phyloP scores from a whole-genome alignment of 2,113 vertebrate species.

The Otolemur garnettii region DNA sequence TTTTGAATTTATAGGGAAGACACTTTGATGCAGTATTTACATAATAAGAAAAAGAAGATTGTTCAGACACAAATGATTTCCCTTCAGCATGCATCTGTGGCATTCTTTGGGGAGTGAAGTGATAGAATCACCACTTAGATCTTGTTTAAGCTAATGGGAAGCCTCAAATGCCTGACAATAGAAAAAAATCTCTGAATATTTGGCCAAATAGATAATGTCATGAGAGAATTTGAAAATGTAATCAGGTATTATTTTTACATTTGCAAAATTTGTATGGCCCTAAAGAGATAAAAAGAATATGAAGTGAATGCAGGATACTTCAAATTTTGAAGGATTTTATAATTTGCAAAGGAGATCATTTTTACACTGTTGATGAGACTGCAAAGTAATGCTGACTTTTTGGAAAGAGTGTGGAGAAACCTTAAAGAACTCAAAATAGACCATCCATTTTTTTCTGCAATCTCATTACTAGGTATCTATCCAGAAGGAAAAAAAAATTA shows the following conservation, averaged over 20 bases:
- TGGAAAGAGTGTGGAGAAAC: no score
- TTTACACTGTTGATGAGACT: no score
- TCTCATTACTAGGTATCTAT: no score
- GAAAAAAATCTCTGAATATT: slow-evolving; percentile 20
- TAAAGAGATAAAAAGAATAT: slow-evolving; percentile 1
- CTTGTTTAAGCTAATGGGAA: background rate
- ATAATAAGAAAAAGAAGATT: background rate
- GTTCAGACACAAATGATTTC: background rate
- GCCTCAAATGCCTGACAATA: background rate
- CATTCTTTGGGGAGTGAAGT: background rate
- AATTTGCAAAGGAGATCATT: background rate
- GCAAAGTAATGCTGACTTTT: no score
- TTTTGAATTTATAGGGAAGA: slow-evolving; percentile 21
- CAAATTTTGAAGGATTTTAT: background rate
- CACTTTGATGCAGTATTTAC: background rate
- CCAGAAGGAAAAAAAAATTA: no score
- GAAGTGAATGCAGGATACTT: background rate
- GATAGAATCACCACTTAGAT: background rate
- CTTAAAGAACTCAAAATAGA: no score
- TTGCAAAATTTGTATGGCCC: background rate
- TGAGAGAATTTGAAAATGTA: background rate
- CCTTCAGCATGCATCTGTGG: background rate
- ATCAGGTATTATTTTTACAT: background rate
- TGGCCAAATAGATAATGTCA: background rate
- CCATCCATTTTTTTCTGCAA: no score